Evolutionary conservation across 1,140 invertebrate genomes (phyloP).

Genomic region (Nymphalis io): DNA sequence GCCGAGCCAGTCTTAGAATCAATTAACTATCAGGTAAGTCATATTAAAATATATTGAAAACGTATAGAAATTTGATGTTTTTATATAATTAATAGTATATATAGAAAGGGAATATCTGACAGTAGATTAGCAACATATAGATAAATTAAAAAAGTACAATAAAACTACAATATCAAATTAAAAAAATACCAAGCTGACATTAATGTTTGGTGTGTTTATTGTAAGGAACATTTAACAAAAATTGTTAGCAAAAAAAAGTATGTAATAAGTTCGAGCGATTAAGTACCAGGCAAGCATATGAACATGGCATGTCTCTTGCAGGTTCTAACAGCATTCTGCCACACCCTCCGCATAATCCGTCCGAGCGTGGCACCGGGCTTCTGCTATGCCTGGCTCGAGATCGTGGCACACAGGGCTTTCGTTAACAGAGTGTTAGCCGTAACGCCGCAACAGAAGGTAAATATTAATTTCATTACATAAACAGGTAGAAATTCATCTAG

Average conservation of each 20-base stretch:
- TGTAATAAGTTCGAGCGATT: not conserved
- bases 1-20: slow-evolving; percentile 95
- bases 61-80: not conserved
- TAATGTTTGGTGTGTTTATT: too few relatives aligned
- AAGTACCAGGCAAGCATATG: not conserved
- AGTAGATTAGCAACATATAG: too few relatives aligned
- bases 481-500: slow-evolving; percentile 9
- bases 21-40: slow-evolving; percentile 90
- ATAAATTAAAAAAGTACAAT: too few relatives aligned
- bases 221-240: too few relatives aligned
- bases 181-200: too few relatives aligned
- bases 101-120: too few relatives aligned
- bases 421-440: slow-evolving; percentile 96
- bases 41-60: not conserved
- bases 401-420: slow-evolving; percentile 97
- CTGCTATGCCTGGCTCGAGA: slow-evolving; percentile 98
- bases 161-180: too few relatives aligned
- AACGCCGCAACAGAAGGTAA: slow-evolving; percentile 88
- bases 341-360: slow-evolving; percentile 94
- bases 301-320: slow-evolving; percentile 41
- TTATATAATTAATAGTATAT: too few relatives aligned
- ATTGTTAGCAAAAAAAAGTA: not conserved
- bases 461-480: slow-evolving; percentile 2
- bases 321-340: slow-evolving; percentile 94
- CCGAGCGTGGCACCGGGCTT: slow-evolving; percentile 98